Conservation (phyloP, 2,113 vertebrate genomes). For the Calidris pugnax region DNA sequence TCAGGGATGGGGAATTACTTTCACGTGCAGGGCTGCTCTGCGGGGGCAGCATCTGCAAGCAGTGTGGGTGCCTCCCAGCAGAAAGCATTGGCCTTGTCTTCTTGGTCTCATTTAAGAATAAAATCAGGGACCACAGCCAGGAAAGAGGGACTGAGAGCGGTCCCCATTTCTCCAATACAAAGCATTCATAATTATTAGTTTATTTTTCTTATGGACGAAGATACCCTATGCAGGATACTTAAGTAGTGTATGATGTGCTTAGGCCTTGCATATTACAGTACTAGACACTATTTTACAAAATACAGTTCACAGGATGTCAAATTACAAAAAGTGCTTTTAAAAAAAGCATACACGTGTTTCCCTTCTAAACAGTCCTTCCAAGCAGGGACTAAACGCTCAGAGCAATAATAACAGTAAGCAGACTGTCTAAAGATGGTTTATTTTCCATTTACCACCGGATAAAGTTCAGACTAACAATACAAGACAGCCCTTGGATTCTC, state of each 20-base stretch:
- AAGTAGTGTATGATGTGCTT: not conserved
- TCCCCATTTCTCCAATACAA: not conserved
- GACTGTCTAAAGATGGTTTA: not conserved
- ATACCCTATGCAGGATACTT: too few relatives aligned
- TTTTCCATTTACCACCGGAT: not conserved
- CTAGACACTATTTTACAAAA: not conserved
- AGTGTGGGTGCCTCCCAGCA: not conserved
- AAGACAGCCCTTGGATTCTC: not conserved
- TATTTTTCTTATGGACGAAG: not conserved
- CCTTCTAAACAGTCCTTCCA: not conserved
- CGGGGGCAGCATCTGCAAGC: not conserved
- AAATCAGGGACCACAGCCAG: not conserved
- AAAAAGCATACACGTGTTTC: rapidly evolving
- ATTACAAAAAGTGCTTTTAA: not conserved
- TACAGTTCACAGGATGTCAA: not conserved
- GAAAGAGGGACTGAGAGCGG: not conserved
- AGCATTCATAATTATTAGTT: not conserved
- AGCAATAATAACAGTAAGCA: not conserved
- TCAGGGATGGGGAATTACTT: not conserved
- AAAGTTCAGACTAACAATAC: not conserved
- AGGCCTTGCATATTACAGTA: not conserved
- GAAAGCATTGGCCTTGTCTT: not conserved
- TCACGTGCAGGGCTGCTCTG: not conserved
- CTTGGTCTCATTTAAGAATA: not conserved
- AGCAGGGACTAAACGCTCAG: not conserved